Conservation (phyloP, 2,888 invertebrate species). For the Nomada fabriciana region DNA sequence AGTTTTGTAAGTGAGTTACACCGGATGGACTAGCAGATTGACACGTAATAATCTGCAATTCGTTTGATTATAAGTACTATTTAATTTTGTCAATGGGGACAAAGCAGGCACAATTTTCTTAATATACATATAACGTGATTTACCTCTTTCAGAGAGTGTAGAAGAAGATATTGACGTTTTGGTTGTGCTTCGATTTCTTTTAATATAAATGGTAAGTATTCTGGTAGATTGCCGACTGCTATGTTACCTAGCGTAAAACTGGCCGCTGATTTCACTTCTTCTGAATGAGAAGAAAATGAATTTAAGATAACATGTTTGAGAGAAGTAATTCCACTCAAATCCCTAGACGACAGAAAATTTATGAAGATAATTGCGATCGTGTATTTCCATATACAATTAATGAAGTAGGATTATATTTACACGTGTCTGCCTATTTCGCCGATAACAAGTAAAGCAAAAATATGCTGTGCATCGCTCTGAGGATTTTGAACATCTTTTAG, state of each 20-base stretch:
- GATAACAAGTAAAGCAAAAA: slow-evolving; percentile 96
- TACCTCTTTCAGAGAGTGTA: slow-evolving; percentile 99
- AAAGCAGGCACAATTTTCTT: not conserved
- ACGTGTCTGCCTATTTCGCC: slow-evolving; percentile 98
- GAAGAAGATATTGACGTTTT: slow-evolving; percentile 96
- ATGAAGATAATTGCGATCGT: not conserved
- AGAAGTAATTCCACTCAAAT: slow-evolving; percentile 91
- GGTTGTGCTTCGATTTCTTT: slow-evolving; percentile 97
- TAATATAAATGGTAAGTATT: slow-evolving; percentile 97
- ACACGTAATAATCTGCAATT: slow-evolving; percentile 86
- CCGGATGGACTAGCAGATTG: slow-evolving; percentile 86
- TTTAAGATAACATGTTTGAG: slow-evolving; percentile 92
- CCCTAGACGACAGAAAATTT: slow-evolving; percentile 85
- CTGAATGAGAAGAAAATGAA: slow-evolving; percentile 95
- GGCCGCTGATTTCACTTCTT: slow-evolving; percentile 99
- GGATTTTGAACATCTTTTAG: slow-evolving; percentile 90
- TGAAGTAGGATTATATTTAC: slow-evolving; percentile 85
- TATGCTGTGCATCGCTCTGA: slow-evolving; percentile 91
- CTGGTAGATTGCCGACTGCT: slow-evolving; percentile 96
- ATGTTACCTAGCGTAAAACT: slow-evolving; percentile 98
- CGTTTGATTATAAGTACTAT: not conserved
- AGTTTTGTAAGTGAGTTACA: slow-evolving; percentile 86
- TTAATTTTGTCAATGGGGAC: not conserved
- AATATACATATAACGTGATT: slow-evolving; percentile 35
- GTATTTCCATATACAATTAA: not conserved